These are phyloP conservation scores for Cavia aperea DNA, from an alignment of 2,113 vertebrate genomes.

Conservation along the genomic window DNA sequence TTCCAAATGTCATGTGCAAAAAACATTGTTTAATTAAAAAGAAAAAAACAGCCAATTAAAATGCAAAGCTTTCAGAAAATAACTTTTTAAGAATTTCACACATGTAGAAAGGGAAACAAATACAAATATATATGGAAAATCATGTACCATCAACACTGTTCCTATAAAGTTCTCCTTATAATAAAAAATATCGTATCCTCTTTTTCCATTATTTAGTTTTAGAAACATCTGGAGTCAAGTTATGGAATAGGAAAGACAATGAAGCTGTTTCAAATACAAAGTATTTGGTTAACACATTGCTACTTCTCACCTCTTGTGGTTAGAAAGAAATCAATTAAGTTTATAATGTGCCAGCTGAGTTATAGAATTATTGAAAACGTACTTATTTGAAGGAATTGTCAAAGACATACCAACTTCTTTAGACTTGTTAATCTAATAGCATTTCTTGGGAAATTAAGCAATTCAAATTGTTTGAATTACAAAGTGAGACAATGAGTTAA, in stretches of 20 bases:
- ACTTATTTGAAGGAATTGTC: background rate
- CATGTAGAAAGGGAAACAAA: background rate
- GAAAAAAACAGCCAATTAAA: background rate
- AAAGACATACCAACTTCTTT: conserved; percentile 10
- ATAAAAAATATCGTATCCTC: background rate
- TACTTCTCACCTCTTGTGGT: background rate
- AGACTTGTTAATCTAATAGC: background rate
- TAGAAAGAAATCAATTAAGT: background rate
- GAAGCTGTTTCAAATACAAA: background rate
- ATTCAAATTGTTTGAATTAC: background rate
- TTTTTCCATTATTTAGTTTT: background rate
- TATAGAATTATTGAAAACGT: background rate
- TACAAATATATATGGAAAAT: background rate
- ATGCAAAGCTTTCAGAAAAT: background rate
- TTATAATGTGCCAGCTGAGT: background rate
- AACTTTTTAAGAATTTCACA: background rate
- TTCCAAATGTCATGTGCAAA: background rate
- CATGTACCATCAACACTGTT: background rate
- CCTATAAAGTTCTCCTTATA: background rate
- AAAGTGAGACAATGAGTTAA: background rate
- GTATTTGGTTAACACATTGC: background rate
- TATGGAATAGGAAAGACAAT: background rate
- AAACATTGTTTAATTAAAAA: conserved; percentile 7
- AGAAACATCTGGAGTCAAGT: background rate
- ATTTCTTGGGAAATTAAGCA: background rate